phyloP scores from a whole-genome alignment of 30 jellyfish, hydroid and myxozoan genomes.

The Clytia hemisphaerica region DNA sequence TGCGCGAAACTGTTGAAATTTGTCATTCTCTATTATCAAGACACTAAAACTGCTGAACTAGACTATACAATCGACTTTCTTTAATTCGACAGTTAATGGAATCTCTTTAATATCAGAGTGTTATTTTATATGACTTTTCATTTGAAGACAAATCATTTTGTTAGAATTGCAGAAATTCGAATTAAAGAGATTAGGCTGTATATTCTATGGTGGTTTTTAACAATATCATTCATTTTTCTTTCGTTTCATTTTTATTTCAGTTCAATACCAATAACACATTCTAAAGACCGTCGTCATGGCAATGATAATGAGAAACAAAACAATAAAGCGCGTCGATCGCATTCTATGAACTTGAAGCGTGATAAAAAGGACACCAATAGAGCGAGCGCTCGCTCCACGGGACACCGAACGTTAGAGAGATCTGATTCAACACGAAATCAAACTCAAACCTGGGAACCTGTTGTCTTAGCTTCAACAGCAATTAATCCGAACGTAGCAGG shows the following conservation, averaged over 20 bases:
- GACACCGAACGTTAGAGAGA: not conserved
- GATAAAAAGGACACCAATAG: not conserved
- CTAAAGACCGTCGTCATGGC: not conserved
- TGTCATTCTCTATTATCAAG: too few species aligned
- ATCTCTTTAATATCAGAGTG: too few species aligned
- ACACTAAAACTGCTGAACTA: too few species aligned
- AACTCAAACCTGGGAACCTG: constrained; percentile 16
- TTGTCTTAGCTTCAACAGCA: constrained; percentile 12
- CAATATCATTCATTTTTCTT: not conserved
- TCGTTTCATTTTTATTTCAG: not conserved
- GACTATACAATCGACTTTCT: too few species aligned
- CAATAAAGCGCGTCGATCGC: constrained; percentile 36
- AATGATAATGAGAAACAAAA: not conserved
- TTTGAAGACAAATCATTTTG: too few species aligned
- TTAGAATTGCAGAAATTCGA: too few species aligned
- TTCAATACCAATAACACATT: constrained; percentile 1
- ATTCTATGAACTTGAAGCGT: constrained; percentile 12
- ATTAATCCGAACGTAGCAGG: constrained; percentile 5
- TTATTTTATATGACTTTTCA: too few species aligned
- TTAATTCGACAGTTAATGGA: too few species aligned
- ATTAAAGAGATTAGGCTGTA: too few species aligned
- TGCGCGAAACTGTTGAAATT: too few species aligned
- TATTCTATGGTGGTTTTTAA: too few species aligned
- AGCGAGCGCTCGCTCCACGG: not conserved
- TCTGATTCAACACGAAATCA: not conserved